Base-by-base conservation (phyloP, 2,797 vertebrate genomes). In the Sebastes vulpes region DNA sequence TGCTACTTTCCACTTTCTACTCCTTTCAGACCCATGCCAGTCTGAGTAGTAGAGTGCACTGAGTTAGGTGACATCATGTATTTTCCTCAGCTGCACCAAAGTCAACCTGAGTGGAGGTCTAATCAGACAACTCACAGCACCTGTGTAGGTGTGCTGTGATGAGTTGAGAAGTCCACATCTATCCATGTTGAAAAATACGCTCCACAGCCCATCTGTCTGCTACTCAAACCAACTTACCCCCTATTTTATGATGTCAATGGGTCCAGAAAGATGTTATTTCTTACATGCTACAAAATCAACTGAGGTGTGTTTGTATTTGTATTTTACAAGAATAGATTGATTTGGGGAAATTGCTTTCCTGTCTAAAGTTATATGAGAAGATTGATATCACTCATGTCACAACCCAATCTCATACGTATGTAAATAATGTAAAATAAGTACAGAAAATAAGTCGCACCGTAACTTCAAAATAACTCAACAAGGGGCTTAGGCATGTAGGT, bases 331-430 rank as follows among this genome's bases (percentile, higher is more conserved):
- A 21, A 54, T 26, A 20, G 12, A 32, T 46, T 54, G 3, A 48
- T 58, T 75, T 65, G 9, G 7, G 14, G 46, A 75, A 65, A 18
- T 20, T 2, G 42, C 18, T 48, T 18, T 18, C 35, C 35, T 38
- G 35, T 38, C 35, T 38, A 14, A 0, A 38, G 35, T 12, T 2
- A 38, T 1, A 38, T 38, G 35, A 38, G 35, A 38, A 38, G 35
- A 38, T 38, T 38, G 35, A 38, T 38, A 8, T 48, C 38, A 16
- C 38, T 42, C 38, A 16, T 42, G 38, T 42, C 38, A 16, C 5
- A 42, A 42, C 38, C 0, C 12, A 3, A 42, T 42, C 38, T 16
- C 38, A 42, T 42, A 42, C 0, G 42, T 48, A 18, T 0, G 42
- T 48, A 48, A 48, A 48, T 18, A 18, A 42, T 48, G 42, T 48